These are phyloP conservation scores for Nemotelus pantherinus DNA, from an alignment of 2,888 invertebrate species.

Conservation along the genomic window DNA sequence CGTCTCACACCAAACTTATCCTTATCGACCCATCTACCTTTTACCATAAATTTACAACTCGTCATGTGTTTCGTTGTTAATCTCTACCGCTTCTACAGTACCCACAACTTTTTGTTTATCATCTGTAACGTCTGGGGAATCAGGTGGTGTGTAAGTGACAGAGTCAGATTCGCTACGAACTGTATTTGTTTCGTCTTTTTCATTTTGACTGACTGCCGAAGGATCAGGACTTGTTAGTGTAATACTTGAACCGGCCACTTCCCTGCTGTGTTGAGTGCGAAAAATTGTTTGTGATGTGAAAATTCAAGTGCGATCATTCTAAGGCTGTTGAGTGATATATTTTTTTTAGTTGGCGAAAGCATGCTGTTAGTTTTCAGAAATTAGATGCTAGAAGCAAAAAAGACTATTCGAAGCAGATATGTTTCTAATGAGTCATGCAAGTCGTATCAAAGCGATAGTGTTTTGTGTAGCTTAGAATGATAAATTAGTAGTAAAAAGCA, in stretches of 20 bases:
- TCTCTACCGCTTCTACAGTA: conserved; percentile 32
- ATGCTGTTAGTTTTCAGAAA: background rate
- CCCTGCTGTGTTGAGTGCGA: conserved; percentile 54
- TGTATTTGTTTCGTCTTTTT: conserved; percentile 54
- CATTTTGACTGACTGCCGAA: conserved; percentile 56
- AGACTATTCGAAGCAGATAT: conserved; percentile 46
- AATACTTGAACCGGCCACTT: conserved; percentile 65
- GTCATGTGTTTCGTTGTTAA: conserved; percentile 33
- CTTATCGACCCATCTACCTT: too few relatives aligned
- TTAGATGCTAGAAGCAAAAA: background rate
- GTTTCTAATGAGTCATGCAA: background rate
- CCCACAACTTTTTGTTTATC: conserved; percentile 35
- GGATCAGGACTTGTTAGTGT: conserved; percentile 69
- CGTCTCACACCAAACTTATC: too few relatives aligned
- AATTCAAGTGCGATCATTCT: too few relatives aligned
- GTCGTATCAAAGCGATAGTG: background rate
- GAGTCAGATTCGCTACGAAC: conserved; percentile 61
- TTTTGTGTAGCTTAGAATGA: too few relatives aligned
- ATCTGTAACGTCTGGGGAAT: background rate
- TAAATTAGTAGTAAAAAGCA: too few relatives aligned
- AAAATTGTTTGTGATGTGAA: too few relatives aligned
- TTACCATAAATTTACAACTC: conserved; percentile 25
- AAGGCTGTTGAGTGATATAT: background rate
- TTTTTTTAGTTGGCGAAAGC: background rate
- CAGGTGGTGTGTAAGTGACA: conserved; percentile 62